These are phyloP conservation scores for Lipotes vexillifer DNA, from an alignment of 2,113 vertebrate genomes.

Conservation along the genomic window DNA sequence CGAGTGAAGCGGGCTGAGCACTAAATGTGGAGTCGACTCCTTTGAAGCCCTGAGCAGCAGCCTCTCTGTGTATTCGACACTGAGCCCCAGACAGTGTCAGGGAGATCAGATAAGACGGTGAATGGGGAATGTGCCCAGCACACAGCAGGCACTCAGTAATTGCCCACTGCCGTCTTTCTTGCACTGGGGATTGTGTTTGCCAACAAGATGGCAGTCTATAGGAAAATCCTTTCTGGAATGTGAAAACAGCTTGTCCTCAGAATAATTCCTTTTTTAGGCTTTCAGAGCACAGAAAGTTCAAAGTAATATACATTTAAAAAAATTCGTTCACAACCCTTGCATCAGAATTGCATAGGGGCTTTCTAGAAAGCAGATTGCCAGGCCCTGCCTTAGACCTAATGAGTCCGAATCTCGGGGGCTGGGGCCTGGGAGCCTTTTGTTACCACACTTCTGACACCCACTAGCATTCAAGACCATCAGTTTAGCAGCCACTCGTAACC, in stretches of 20 bases:
- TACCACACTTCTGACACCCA: not conserved
- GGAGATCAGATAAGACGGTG: not conserved
- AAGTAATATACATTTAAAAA: not conserved
- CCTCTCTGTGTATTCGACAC: no score
- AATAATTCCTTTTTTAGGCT: not conserved
- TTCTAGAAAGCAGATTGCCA: not conserved
- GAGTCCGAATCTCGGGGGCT: not conserved
- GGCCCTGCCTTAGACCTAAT: not conserved
- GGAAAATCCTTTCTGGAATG: not conserved
- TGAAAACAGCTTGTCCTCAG: not conserved
- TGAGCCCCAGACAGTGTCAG: not conserved
- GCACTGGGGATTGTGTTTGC: not conserved
- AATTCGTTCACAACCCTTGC: not conserved
- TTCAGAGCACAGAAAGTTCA: not conserved
- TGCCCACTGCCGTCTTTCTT: not conserved
- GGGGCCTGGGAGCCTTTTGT: not conserved
- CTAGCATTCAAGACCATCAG: not conserved
- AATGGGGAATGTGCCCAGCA: not conserved
- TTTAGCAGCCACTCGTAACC: not conserved
- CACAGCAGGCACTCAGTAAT: not conserved
- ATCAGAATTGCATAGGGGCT: not conserved
- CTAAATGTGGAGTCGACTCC: not conserved
- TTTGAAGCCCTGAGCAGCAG: not conserved
- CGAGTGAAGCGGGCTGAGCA: not conserved
- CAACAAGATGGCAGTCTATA: not conserved